A percentile compares a stretch with the other conserved stretches of the same genome.
phyloP scores from a whole-genome alignment of 2,888 invertebrate species.

The Imbricaverruca yamaguchii region DNA sequence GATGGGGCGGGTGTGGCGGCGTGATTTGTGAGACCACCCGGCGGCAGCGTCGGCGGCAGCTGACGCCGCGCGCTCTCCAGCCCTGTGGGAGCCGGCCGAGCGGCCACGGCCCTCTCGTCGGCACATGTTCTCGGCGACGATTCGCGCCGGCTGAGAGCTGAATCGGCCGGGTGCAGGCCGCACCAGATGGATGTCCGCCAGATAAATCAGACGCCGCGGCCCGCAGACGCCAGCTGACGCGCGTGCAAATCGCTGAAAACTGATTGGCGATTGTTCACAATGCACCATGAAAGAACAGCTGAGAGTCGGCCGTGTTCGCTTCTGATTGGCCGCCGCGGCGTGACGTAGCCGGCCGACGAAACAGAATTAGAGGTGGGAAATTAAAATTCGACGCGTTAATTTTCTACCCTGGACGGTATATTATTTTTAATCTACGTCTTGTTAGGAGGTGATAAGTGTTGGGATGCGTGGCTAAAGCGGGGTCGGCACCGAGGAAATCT shows the following conservation, averaged over 20 bases:
- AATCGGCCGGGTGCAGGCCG: background rate
- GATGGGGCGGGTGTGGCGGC: too few species aligned
- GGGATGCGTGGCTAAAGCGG: conserved; percentile 2
- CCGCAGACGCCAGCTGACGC: background rate
- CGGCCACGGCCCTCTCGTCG: background rate
- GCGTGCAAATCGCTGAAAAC: conserved; percentile 19
- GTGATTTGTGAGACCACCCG: background rate
- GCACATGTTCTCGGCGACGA: conserved; percentile 9
- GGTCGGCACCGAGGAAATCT: conserved; percentile 8
- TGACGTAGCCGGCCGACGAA: conserved; percentile 12
- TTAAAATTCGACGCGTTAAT: conserved; percentile 20
- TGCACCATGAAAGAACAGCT: conserved; percentile 13
- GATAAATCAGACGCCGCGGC: background rate
- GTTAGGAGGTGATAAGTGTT: conserved; percentile 15
- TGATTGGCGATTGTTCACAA: conserved; percentile 19
- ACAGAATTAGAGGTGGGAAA: conserved; percentile 19
- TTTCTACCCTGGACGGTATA: conserved; percentile 18
- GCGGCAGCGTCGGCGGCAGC: background rate
- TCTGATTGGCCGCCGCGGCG: background rate
- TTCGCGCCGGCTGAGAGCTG: background rate
- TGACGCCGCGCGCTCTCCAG: background rate
- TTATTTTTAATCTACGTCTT: conserved; percentile 19
- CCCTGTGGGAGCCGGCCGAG: background rate
- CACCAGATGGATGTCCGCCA: conserved; percentile 11
- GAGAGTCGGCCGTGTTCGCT: background rate